Evolutionary conservation across 2,797 vertebrate genomes (phyloP).

Genomic region (Hipposideros larvatus): DNA sequence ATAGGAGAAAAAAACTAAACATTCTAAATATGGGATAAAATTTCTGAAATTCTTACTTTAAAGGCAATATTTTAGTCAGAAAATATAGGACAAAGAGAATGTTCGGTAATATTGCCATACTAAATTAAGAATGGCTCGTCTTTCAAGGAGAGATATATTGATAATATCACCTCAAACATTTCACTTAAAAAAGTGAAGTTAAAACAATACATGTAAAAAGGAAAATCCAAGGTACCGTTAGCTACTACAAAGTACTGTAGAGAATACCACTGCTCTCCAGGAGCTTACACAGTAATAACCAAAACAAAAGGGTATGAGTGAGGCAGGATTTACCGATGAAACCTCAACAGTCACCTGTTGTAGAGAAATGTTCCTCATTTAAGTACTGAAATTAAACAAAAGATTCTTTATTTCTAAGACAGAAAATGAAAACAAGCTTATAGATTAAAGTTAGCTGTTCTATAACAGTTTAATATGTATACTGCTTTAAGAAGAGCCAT

Average conservation of each 20-base stretch:
- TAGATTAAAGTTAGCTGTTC: not conserved
- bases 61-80: slow-evolving; percentile 20
- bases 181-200: slow-evolving; percentile 31
- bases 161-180: not conserved
- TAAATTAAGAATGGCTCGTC: slow-evolving; percentile 48
- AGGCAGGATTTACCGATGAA: slow-evolving; percentile 44
- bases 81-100: slow-evolving; percentile 34
- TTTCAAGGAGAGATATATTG: slow-evolving; percentile 46
- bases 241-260: not conserved
- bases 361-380: slow-evolving; percentile 22
- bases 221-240: slow-evolving; percentile 4
- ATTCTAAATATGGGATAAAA: slow-evolving; percentile 15
- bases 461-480: not conserved
- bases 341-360: not conserved
- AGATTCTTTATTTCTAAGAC: slow-evolving; percentile 40
- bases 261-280: not conserved
- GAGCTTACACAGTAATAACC: not conserved
- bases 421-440: slow-evolving; percentile 43
- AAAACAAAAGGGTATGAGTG: not conserved
- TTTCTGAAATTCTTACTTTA: slow-evolving; percentile 7
- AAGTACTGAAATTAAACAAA: slow-evolving; percentile 32
- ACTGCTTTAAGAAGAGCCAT: not conserved
- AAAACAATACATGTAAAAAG: not conserved
- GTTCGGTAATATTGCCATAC: not conserved
- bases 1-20: not conserved